phyloP scores from a whole-genome alignment of 2,113 vertebrate species.

The Pangasianodon hypophthalmus region DNA sequence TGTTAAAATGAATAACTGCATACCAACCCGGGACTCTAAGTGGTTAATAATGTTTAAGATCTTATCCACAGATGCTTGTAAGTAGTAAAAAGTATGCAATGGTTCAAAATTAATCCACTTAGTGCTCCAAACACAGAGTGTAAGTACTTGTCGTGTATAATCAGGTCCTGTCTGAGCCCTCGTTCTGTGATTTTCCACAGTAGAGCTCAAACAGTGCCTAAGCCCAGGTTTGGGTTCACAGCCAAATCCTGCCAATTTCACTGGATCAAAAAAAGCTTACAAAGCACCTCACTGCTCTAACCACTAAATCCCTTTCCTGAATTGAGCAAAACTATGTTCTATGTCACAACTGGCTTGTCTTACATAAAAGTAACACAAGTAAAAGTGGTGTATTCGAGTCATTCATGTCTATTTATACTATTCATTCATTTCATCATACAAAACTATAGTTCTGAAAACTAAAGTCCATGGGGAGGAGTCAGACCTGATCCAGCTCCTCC shows the following conservation, averaged over 20 bases:
- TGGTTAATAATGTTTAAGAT: background rate
- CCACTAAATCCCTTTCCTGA: background rate
- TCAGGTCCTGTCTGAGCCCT: background rate
- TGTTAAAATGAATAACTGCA: background rate
- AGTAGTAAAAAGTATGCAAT: too few relatives aligned
- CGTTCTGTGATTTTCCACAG: background rate
- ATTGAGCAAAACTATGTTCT: background rate
- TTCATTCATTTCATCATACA: background rate
- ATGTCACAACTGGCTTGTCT: background rate
- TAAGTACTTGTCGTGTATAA: background rate
- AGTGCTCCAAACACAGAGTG: background rate
- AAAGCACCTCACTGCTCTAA: conserved; percentile 23
- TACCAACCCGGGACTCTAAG: background rate
- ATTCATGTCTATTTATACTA: background rate
- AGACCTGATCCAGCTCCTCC: background rate
- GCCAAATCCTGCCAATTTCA: conserved; percentile 33
- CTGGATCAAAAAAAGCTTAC: conserved; percentile 7
- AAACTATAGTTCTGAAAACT: background rate
- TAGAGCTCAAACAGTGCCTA: background rate
- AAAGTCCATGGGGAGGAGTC: background rate
- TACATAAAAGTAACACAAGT: background rate
- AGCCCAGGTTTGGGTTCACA: background rate
- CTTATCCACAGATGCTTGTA: background rate
- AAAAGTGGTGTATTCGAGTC: background rate
- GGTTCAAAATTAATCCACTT: background rate